Base-by-base conservation (phyloP, 23 tunicate genomes). In the Halocynthia roretzi region DNA sequence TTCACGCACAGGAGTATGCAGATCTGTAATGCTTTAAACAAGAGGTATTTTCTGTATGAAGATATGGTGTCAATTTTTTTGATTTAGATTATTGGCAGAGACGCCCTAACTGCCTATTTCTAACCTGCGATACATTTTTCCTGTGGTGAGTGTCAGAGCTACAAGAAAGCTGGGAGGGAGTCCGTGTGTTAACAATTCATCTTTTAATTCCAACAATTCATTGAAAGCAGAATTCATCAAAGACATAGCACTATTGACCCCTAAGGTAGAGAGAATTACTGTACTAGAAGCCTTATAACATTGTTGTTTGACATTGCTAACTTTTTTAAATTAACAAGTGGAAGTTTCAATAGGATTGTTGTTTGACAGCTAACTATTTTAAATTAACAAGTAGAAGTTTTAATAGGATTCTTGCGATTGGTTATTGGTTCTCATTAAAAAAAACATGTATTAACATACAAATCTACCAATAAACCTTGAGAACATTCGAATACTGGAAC, bases 1-100 rank as follows among this genome's bases (percentile, higher is more conserved):
- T 68, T 92, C 98, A 40, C 83, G 92, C n/a, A 92, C 56, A 8
- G 98, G 98, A 53, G 91, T 92, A 56, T 92, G 89, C 8, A 92
- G 68, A 61, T 92, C 98, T 6, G 98, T 92, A n/a, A 92, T 82
- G 54, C 98, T 92, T 63, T 31, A 82, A 69, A 58, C 14, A 11
- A 53, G 17, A 44, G n/a, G n/a, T 58, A 58, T 58, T 58, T 58
- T 58, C 15, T 4, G 15, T 15, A 58, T 58, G 64, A 14, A 58
- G 64, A 15, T 17, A 14, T 14, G 64, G 2, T 58, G n/a, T 58
- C 64, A 58, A 15, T 14, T 58, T 58, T 57, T 58, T 14, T 58
- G 15, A 58, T 14, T 58, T 14, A 58, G 2, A 58, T 14, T 58
- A 58, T 15, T 31, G 44, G 1, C 44, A 4, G 44, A 31, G 44